Percentiles rank a stretch among this genome's conserved stretches.
These are phyloP conservation scores for Parnassius glacialis DNA, from an alignment of 2,888 invertebrate genomes.

Conservation along the genomic window DNA sequence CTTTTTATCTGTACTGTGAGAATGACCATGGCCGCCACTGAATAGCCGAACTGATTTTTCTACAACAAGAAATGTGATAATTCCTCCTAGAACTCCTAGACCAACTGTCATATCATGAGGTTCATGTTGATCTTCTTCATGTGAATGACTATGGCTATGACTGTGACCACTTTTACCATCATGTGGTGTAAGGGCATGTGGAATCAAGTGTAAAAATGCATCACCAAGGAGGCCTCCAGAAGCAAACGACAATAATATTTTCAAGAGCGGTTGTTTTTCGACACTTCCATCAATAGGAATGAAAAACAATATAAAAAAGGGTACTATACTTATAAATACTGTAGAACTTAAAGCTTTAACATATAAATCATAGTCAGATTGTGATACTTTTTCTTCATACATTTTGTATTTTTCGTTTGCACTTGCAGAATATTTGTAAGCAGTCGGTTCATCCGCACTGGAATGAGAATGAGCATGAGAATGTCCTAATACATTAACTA, in stretches of 20 bases:
- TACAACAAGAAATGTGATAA: slow-evolving; percentile 94
- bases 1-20: slow-evolving; percentile 79
- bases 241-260: slow-evolving; percentile 95
- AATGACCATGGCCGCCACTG: slow-evolving; percentile 91
- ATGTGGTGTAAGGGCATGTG: slow-evolving; percentile 88
- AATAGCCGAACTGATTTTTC: slow-evolving; percentile 95
- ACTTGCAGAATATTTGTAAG: slow-evolving; percentile 91
- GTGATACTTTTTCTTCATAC: slow-evolving; percentile 57
- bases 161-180: slow-evolving; percentile 58
- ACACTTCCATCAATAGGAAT: slow-evolving; percentile 94
- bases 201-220: slow-evolving; percentile 98
- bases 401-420: slow-evolving; percentile 78
- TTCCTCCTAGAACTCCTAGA: slow-evolving; percentile 95
- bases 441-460: slow-evolving; percentile 82
- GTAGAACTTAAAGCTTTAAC: slow-evolving; percentile 94
- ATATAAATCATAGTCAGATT: slow-evolving; percentile 82
- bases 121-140: slow-evolving; percentile 69
- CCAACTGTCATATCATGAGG: slow-evolving; percentile 94
- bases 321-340: slow-evolving; percentile 95
- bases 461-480: slow-evolving; percentile 73
- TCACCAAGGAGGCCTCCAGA: slow-evolving; percentile 98
- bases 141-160: slow-evolving; percentile 79
- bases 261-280: slow-evolving; percentile 92
- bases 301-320: slow-evolving; percentile 94
- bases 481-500: slow-evolving; percentile 51